Conservation (phyloP, 2,113 vertebrate genomes). For the Hyperopisus bebe region DNA sequence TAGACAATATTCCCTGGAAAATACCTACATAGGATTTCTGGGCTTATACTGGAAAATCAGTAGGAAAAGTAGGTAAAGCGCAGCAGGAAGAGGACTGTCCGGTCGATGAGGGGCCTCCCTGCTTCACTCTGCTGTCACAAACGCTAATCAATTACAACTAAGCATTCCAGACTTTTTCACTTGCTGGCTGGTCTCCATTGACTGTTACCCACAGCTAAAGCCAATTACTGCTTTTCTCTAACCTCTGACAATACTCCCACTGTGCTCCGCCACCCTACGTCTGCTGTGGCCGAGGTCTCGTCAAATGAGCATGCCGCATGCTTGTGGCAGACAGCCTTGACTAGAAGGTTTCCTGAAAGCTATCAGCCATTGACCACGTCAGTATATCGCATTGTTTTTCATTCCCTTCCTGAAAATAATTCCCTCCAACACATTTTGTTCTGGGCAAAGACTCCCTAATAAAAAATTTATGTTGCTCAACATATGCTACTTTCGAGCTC, state of each 20-base stretch:
- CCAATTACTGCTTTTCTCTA: neutral
- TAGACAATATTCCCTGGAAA: neutral
- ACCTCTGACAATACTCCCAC: neutral
- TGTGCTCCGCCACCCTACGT: neutral
- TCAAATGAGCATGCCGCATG: neutral
- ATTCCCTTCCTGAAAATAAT: neutral
- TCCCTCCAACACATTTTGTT: neutral
- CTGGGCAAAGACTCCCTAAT: neutral
- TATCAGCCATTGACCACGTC: neutral
- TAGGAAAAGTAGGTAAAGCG: neutral
- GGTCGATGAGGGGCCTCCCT: neutral
- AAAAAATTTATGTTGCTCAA: neutral
- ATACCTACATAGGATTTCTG: neutral
- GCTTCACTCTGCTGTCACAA: neutral
- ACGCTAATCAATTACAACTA: neutral
- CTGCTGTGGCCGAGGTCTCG: neutral
- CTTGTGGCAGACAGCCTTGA: slow-evolving; percentile 7
- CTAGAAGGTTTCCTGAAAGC: neutral
- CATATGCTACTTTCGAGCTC: neutral
- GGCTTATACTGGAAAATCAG: neutral
- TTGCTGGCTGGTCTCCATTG: neutral
- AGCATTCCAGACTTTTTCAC: neutral
- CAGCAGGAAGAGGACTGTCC: neutral
- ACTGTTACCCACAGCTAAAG: neutral
- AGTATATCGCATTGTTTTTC: neutral